A percentile compares a stretch with the other conserved stretches of the same genome.
Conservation (phyloP, 2,888 invertebrate genomes). For the Pheosia gnoma region DNA sequence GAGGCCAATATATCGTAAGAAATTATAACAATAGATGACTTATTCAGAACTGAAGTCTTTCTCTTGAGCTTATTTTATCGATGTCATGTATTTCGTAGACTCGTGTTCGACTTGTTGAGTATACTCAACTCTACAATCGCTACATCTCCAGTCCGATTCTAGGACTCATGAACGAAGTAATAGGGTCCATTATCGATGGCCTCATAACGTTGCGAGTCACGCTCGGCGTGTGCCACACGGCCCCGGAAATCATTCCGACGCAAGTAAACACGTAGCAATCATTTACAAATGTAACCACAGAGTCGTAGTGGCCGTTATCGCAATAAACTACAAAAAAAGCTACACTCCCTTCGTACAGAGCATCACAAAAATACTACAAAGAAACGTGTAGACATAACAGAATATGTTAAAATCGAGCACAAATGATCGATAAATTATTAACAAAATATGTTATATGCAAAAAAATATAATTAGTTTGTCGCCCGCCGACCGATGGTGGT, state of each 20-base stretch:
- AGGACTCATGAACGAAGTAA: slow-evolving; percentile 3
- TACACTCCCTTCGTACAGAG: slow-evolving; percentile 61
- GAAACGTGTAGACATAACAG: slow-evolving; percentile 65
- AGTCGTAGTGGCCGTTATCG: slow-evolving; percentile 43
- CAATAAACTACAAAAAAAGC: slow-evolving; percentile 57
- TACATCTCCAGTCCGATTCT: slow-evolving; percentile 31
- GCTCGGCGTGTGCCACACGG: slow-evolving; percentile 10
- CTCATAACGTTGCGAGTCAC: slow-evolving; percentile 3
- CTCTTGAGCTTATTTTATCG: slow-evolving; percentile 43
- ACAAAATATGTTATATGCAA: slow-evolving; percentile 79
- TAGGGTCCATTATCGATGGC: background rate
- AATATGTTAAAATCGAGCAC: slow-evolving; percentile 69
- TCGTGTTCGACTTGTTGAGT: slow-evolving; percentile 21
- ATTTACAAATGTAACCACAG: slow-evolving; percentile 39
- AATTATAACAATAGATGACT: slow-evolving; percentile 23
- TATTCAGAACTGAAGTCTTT: slow-evolving; percentile 17
- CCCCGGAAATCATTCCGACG: slow-evolving; percentile 21
- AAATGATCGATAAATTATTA: slow-evolving; percentile 74
- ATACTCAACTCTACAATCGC: slow-evolving; percentile 26
- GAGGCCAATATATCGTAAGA: slow-evolving; percentile 30
- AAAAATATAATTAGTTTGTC: slow-evolving; percentile 58
- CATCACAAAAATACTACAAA: slow-evolving; percentile 76
- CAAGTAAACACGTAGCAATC: slow-evolving; percentile 34
- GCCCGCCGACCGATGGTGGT: slow-evolving; percentile 40
- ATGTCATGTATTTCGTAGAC: slow-evolving; percentile 14